Base-by-base conservation (phyloP, 92 coral and sea anemone genomes). In the Actinostola sp. region DNA sequence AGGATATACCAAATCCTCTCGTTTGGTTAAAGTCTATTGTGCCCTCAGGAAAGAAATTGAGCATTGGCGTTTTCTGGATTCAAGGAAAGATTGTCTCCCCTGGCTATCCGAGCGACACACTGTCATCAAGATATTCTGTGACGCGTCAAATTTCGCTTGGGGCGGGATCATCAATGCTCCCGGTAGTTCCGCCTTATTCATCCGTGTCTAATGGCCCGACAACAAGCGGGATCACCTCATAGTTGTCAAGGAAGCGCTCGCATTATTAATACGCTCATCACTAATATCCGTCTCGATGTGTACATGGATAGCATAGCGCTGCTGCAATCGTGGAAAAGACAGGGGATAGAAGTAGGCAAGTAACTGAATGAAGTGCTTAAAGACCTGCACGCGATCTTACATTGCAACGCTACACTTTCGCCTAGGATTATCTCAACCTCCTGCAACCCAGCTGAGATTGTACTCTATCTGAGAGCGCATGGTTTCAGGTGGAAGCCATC, bases 61-160 rank as follows among this genome's bases (percentile, higher is more conserved):
- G 38, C 59, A 66, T 42, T 75, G 73, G 81, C 53, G 65, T 23
- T 75, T 66, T 58, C 53, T 77, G 24, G 69, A 77, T 34, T 19
- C 67, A 6, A 66, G 82, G 82, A 20, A 52, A 27, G 82, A 31
- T 33, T 49, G 52, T 30, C 70, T 71, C 48, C 70, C 79, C 2
- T 73, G 79, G 70, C 14, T 14, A 12, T 5, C 10, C 1, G 76
- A 59, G 23, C 23, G 28, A 12, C 78, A 72, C 24, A 0, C 35
- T 0, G 59, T 46, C 12, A 23, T 72, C 1, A 26, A 45, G 32
- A 26, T 72, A 0, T 57, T 45, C 25, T 38, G 68, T 20, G 41
- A 71, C 43, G 16, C 64, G 13, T 56, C 57, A 4, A 54, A 41
- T 12, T 63, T 3, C 23, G 70, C 70, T 0, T 63, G 70, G 70